These are phyloP conservation scores for Brienomyrus brachyistius DNA, from an alignment of 2,113 vertebrate genomes.

Conservation along the genomic window DNA sequence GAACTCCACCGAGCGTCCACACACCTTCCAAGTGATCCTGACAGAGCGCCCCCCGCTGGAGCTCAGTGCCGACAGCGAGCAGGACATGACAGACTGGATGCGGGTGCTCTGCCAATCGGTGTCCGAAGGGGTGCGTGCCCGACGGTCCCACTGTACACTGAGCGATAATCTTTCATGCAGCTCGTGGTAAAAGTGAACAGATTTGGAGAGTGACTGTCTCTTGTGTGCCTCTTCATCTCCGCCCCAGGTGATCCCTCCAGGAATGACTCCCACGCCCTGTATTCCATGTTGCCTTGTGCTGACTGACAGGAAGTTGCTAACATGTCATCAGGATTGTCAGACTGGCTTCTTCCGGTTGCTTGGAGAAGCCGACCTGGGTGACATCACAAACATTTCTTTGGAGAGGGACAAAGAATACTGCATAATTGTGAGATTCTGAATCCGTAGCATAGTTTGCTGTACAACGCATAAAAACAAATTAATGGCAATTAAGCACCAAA, in stretches of 20 bases:
- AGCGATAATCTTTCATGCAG: background rate
- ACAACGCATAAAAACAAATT: background rate
- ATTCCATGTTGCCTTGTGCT: conserved; percentile 90
- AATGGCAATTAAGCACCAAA: background rate
- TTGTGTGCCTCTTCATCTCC: background rate
- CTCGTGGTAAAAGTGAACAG: background rate
- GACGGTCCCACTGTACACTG: background rate
- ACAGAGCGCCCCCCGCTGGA: conserved; percentile 80
- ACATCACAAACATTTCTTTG: conserved; percentile 58
- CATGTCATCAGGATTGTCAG: conserved; percentile 94
- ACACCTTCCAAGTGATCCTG: conserved; percentile 92
- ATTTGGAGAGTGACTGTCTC: background rate
- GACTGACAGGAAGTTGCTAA: conserved; percentile 72
- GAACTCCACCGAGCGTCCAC: conserved; percentile 79
- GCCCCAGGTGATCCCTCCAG: conserved; percentile 81
- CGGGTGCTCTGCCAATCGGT: conserved; percentile 90
- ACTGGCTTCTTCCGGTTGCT: conserved; percentile 93
- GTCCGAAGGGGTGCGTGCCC: conserved; percentile 81
- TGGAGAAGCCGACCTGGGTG: conserved; percentile 63
- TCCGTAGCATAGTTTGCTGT: background rate
- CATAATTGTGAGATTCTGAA: conserved; percentile 69
- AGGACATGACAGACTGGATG: conserved; percentile 96
- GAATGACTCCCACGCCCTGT: conserved; percentile 73
- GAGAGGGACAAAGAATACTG: conserved; percentile 80
- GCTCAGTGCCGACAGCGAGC: conserved; percentile 77